Evolutionary conservation across 2,888 invertebrate genomes (phyloP), one percentile per base, ranked within the genome.

Genomic region (Diaphora mendica): DNA sequence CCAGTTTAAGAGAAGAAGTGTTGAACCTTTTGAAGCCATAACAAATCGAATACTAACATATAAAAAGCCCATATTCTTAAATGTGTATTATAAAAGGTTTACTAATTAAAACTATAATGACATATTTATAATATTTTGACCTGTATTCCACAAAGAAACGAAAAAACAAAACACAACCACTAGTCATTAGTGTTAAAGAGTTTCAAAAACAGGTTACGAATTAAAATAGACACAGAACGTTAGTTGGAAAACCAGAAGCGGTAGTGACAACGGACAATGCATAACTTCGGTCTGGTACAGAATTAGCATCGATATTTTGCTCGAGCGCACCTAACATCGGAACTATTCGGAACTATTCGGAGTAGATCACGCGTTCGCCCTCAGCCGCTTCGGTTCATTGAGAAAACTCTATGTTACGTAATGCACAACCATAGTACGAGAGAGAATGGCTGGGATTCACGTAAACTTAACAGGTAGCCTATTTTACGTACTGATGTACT

Each of bases 281-380:
- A 92, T 91, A 92, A 91, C 92, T 93, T 89, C 87, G 89, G 90
- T 90, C 91, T 89, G 91, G 82, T 90, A 91, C 93, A 84, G 88
- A 94, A 90, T 93, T 94, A 94, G 94, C 90, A 83, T 86, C 91
- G 92, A 92, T 93, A 93, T 93, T 92, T 89, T 88, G 91, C 91
- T 89, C 86, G 42, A 55, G 65, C 74, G 55, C 78, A 76, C 67
- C 77, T 82, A 83, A 84, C 84, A 74, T 79, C 75, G 81, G 76
- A 84, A 87, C 89, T 90, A 89, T 88, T 89, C 85, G 74, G 71
- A 69, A 72, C 44, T 71, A 72, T 72, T 76, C 75, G 72, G 88
- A 87, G 86, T 85, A 89, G 89, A 88, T 88, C 89, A 87, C 86
- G 86, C 86, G 85, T 86, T 80, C 87, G 87, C 83, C 84, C 86